phyloP scores from a whole-genome alignment of 2,888 invertebrate species.

The Leptopilina myrica region DNA sequence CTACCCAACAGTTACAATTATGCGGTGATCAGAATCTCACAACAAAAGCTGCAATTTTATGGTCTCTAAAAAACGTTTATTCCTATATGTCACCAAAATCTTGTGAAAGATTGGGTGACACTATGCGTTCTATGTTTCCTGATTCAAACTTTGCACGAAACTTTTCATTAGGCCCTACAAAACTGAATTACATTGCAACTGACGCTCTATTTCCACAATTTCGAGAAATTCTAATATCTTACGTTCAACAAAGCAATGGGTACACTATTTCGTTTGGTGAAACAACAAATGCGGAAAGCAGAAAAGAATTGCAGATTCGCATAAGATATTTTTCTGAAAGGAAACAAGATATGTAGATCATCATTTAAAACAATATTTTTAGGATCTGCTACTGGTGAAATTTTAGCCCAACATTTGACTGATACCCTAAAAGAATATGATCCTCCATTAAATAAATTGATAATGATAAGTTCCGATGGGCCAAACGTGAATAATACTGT shows the following conservation, averaged over 20 bases:
- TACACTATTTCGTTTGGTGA: background rate
- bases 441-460: background rate
- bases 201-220: background rate
- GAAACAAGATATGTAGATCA: background rate
- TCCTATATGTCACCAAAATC: background rate
- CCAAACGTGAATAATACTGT: background rate
- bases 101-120: conserved; percentile 6
- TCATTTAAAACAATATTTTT: background rate
- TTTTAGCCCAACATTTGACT: background rate
- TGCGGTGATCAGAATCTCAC: background rate
- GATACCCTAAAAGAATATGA: background rate
- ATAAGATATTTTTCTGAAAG: conserved; percentile 4
- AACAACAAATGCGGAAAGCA: background rate
- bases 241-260: background rate
- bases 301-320: background rate
- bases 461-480: background rate
- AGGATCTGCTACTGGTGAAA: background rate
- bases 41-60: too few relatives aligned
- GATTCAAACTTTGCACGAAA: background rate
- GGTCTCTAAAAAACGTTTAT: too few relatives aligned
- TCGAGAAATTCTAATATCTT: background rate
- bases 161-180: background rate
- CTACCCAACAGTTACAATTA: conserved; percentile 1
- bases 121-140: background rate
- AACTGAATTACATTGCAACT: background rate